Conservation (phyloP, 2,113 vertebrate genomes). For the Panthera uncia region DNA sequence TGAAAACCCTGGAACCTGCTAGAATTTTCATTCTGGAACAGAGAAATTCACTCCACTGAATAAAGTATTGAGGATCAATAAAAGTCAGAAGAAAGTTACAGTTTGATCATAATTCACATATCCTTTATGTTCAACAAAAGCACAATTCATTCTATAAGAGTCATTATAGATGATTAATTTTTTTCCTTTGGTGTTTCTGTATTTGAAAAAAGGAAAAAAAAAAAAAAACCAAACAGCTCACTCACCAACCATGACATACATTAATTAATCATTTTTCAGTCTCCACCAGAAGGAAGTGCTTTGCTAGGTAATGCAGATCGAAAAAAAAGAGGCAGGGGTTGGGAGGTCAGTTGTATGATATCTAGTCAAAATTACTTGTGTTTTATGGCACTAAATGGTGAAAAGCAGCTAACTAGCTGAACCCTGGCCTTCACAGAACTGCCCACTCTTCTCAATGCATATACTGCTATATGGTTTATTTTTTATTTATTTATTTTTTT, state of each 20-base stretch:
- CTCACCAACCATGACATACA: neutral
- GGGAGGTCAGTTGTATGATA: neutral
- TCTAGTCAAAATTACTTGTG: neutral
- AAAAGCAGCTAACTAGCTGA: neutral
- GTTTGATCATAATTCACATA: neutral
- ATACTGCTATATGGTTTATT: neutral
- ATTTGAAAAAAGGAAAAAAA: neutral
- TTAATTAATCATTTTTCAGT: neutral
- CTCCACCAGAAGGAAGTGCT: neutral
- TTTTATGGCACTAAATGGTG: neutral
- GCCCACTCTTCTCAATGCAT: neutral
- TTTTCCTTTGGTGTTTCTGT: neutral
- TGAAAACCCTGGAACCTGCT: neutral
- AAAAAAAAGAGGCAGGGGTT: neutral
- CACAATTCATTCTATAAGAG: neutral
- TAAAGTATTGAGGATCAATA: neutral
- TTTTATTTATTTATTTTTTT: neutral
- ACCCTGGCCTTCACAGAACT: neutral
- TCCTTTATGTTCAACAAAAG: neutral
- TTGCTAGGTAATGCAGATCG: neutral
- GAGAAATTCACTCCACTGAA: neutral
- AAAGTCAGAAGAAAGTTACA: neutral
- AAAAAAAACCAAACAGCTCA: neutral
- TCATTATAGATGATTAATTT: neutral
- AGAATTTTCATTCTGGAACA: neutral